phyloP scores from a whole-genome alignment of 2,113 vertebrate genomes.

The Podarcis muralis region DNA sequence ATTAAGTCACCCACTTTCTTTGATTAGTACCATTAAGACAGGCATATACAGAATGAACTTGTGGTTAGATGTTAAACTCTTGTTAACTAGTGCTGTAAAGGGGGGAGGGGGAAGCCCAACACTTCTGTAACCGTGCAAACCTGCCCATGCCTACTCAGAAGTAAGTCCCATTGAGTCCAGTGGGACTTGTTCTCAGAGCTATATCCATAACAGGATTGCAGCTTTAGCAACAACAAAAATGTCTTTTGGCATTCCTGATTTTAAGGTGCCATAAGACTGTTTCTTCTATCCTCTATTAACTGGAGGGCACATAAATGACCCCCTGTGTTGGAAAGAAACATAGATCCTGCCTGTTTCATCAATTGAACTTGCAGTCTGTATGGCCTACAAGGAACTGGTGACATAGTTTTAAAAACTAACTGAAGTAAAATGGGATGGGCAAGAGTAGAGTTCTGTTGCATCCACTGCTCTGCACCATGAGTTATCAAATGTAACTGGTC shows the following conservation, averaged over 20 bases:
- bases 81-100: neutral
- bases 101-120: neutral
- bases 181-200: neutral
- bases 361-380: neutral
- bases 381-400: neutral
- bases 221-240: neutral
- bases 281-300: slow-evolving; percentile 12
- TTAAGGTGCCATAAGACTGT: neutral
- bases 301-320: slow-evolving; percentile 7
- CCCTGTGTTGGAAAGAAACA: neutral
- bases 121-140: neutral
- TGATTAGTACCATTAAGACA: slow-evolving; percentile 38
- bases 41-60: slow-evolving; percentile 44
- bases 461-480: slow-evolving; percentile 43
- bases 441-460: slow-evolving; percentile 35
- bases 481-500: slow-evolving; percentile 55
- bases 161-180: neutral
- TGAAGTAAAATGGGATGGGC: slow-evolving; percentile 6
- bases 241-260: neutral
- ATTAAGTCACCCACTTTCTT: slow-evolving; percentile 75
- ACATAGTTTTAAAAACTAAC: neutral
- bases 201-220: neutral
- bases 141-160: neutral
- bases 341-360: slow-evolving; percentile 28
- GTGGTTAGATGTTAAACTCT: slow-evolving; percentile 19